phyloP scores from a whole-genome alignment of 2,888 invertebrate species.

The Pycnomerus fuliginosus region DNA sequence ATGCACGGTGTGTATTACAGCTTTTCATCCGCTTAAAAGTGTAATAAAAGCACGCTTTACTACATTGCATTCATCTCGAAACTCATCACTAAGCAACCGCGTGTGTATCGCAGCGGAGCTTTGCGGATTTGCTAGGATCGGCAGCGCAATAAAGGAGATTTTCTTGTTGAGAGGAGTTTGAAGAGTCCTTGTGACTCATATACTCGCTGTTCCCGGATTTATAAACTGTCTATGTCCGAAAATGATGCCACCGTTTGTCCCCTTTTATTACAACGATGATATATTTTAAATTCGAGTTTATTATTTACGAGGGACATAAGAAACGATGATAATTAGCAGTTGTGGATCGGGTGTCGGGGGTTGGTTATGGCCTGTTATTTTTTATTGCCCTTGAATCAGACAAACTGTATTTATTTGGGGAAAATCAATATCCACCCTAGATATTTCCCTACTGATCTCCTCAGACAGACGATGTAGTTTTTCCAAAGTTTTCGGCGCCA shows the following conservation, averaged over 20 bases:
- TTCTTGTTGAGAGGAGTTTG: slow-evolving; percentile 54
- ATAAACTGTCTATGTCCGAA: slow-evolving; percentile 39
- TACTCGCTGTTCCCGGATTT: slow-evolving; percentile 48
- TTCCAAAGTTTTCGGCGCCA: slow-evolving; percentile 33
- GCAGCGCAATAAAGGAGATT: slow-evolving; percentile 51
- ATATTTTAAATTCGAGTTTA: too few relatives aligned
- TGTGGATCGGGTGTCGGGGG: slow-evolving; percentile 9
- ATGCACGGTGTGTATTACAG: slow-evolving; percentile 19
- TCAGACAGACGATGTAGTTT: slow-evolving; percentile 20
- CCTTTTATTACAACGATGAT: too few relatives aligned
- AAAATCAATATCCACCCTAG: slow-evolving; percentile 16
- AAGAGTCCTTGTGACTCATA: slow-evolving; percentile 49
- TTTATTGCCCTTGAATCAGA: slow-evolving; percentile 19
- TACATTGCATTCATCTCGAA: slow-evolving; percentile 33
- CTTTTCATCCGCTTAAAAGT: slow-evolving; percentile 46
- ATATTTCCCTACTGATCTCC: slow-evolving; percentile 5
- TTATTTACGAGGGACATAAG: neutral
- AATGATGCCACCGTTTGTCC: too few relatives aligned
- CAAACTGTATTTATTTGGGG: slow-evolving; percentile 19
- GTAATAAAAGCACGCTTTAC: slow-evolving; percentile 43
- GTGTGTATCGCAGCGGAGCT: slow-evolving; percentile 35
- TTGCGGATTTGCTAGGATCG: slow-evolving; percentile 41
- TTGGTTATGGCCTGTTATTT: slow-evolving; percentile 24
- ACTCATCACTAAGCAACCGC: slow-evolving; percentile 42
- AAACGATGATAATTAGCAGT: slow-evolving; percentile 8